phyloP scores from a whole-genome alignment of 2,888 invertebrate species.

The Cabera pusaria region DNA sequence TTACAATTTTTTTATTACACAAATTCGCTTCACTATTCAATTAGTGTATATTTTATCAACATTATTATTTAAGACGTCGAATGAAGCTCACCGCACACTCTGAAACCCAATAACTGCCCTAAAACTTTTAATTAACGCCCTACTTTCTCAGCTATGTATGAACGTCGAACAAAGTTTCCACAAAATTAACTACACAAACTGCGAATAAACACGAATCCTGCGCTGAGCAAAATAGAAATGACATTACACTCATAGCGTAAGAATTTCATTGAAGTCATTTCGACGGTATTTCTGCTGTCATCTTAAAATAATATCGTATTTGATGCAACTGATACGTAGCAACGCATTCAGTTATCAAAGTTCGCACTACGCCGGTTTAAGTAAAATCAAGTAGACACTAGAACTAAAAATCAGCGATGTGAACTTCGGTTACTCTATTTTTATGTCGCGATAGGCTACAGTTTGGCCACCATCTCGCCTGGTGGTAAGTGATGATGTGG shows the following conservation, averaged over 20 bases:
- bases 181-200: slow-evolving; percentile 31
- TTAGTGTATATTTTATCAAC: too few species aligned
- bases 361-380: too few species aligned
- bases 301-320: slow-evolving; percentile 29
- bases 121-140: slow-evolving; percentile 34
- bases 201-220: slow-evolving; percentile 22
- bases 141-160: slow-evolving; percentile 19
- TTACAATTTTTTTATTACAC: too few species aligned
- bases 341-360: slow-evolving; percentile 11
- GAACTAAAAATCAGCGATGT: too few species aligned
- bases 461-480: too few species aligned
- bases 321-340: slow-evolving; percentile 18
- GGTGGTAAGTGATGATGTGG: too few species aligned
- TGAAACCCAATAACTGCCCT: slow-evolving; percentile 20
- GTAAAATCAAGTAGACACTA: too few species aligned
- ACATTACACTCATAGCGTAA: slow-evolving; percentile 31
- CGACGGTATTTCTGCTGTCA: slow-evolving; percentile 32
- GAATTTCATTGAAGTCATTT: slow-evolving; percentile 35
- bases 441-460: too few species aligned
- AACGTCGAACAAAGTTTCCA: slow-evolving; percentile 27
- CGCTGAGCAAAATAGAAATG: slow-evolving; percentile 30
- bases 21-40: too few species aligned
- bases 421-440: too few species aligned
- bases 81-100: background rate
- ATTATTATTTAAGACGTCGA: too few species aligned